Conservation (phyloP, 2,888 invertebrate genomes). For the Meghimatium bilineatum region DNA sequence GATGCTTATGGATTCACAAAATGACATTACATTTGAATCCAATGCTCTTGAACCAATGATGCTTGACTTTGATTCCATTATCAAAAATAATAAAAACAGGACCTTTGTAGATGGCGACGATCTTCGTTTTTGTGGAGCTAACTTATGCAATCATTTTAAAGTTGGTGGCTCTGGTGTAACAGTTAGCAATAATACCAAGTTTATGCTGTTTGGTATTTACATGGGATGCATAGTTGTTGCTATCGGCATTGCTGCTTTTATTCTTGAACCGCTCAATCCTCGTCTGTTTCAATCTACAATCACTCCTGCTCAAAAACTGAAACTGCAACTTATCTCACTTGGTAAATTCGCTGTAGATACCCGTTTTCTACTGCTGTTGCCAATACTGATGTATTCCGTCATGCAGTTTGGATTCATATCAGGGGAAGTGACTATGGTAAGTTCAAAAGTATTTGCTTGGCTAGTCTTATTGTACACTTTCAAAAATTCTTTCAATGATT, state of each 20-base stretch:
- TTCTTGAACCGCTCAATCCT: constrained; percentile 67
- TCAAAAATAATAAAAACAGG: neutral
- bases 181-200: constrained; percentile 61
- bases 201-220: constrained; percentile 69
- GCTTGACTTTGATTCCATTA: neutral
- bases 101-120: neutral
- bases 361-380: constrained; percentile 64
- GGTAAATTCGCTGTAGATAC: constrained; percentile 62
- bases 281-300: constrained; percentile 39
- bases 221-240: constrained; percentile 62
- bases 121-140: constrained; percentile 60
- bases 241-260: constrained; percentile 60
- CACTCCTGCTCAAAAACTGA: constrained; percentile 50
- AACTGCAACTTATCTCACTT: constrained; percentile 59
- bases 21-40: neutral
- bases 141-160: constrained; percentile 61
- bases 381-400: constrained; percentile 68
- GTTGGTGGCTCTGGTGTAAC: constrained; percentile 40
- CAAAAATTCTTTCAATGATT: too few relatives aligned
- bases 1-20: neutral
- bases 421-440: constrained; percentile 74
- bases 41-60: neutral
- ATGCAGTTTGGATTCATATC: constrained; percentile 71
- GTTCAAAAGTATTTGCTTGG: constrained; percentile 13
- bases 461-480: too few relatives aligned